Percentiles rank a stretch among this genome's conserved stretches.
Evolutionary conservation across 2,113 vertebrate genomes (phyloP).

Genomic region (Sterrhoptilus dennistouni): DNA sequence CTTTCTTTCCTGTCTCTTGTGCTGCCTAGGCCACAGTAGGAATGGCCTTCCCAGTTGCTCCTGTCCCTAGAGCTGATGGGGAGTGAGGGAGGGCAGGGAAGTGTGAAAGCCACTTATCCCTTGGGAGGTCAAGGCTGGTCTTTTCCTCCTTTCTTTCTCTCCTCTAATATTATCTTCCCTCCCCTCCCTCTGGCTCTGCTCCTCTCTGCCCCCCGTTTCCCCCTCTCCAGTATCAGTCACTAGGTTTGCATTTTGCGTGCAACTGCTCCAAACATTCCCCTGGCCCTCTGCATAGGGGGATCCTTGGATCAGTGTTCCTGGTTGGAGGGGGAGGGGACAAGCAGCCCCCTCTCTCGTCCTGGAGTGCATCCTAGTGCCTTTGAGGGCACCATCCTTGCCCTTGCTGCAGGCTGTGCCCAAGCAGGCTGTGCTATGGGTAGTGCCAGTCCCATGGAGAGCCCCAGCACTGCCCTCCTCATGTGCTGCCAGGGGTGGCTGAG

Average conservation of each 20-base stretch:
- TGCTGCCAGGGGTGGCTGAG: background rate
- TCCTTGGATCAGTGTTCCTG: background rate
- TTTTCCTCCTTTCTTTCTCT: background rate
- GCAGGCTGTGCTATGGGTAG: background rate
- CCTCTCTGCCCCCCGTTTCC: background rate
- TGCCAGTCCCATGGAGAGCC: background rate
- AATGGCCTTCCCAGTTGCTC: background rate
- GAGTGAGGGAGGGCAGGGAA: background rate
- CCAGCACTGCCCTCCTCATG: background rate
- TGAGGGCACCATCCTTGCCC: background rate
- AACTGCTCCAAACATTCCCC: background rate
- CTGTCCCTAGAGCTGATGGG: background rate
- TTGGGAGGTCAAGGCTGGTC: background rate
- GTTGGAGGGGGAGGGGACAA: background rate
- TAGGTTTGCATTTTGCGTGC: background rate
- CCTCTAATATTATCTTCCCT: background rate
- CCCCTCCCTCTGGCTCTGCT: background rate
- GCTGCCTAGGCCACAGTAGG: background rate
- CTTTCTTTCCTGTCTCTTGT: background rate
- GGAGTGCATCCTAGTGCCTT: background rate
- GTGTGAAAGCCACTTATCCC: background rate
- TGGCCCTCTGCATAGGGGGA: accelerated
- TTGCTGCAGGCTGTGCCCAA: background rate
- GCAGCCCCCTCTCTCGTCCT: background rate
- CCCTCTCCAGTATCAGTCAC: background rate